Evolutionary conservation across 2,888 invertebrate species (phyloP), one percentile per base, ranked within the genome.

Genomic region (Saturnia japonica): DNA sequence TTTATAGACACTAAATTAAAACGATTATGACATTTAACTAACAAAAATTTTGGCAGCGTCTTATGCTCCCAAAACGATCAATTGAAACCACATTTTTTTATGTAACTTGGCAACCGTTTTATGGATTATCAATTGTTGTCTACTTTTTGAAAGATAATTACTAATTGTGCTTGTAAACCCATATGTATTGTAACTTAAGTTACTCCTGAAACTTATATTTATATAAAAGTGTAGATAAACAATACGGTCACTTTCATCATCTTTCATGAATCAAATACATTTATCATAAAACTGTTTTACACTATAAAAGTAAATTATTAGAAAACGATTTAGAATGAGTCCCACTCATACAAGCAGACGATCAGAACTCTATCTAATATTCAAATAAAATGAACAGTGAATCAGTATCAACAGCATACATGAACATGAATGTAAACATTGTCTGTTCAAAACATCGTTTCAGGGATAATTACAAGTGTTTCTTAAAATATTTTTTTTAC

Each of bases 1-100:
- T 62, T 28, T 16, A 40, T n/a, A 64, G n/a, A 64, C 9, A 64
- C 64, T 40, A 64, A 64, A 22, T 64, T 40, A 64, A 40, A 64
- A 64, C 9, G n/a, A 40, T 40, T 40, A 40, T 40, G 40, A 40
- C 16, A 40, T 40, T 64, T 64, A 25, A n/a, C 34, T 64, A 40
- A 64, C n/a, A 64, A n/a, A n/a, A 40, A 64, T 34, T 64, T 64
- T 64, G 34, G 64, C 64, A 40, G 40, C 19, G 19, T 40, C 8
- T 40, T 64, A 28, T 54, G 54, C 11, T 28, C 57, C 57, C 28
- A 25, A 28, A 11, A 28, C 6, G 25, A 60, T 25, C 14, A 19
- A 1, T 28, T 28, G 57, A 60, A 60, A 60, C 28, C 57, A 14
- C 22, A 9, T 11, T 54, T 54, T 54, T 54, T 11, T 51, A 22